Evolutionary conservation across 2,113 vertebrate species (phyloP).

Genomic region (Chiloscyllium plagiosum): DNA sequence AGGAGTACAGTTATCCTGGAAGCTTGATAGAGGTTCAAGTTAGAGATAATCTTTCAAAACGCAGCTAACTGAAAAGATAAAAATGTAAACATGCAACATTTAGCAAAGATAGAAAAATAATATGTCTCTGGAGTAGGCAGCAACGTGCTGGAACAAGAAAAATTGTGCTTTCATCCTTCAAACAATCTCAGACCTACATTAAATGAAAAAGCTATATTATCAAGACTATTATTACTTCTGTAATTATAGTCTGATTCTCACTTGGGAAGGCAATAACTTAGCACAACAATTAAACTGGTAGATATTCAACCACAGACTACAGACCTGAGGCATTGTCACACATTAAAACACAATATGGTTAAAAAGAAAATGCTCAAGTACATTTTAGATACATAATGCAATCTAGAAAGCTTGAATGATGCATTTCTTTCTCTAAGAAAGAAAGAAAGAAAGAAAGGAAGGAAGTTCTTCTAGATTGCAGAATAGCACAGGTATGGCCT

Average conservation of each 20-base stretch:
- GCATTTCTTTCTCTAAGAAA: too few relatives aligned
- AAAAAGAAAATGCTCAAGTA: too few relatives aligned
- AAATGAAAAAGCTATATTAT: not conserved
- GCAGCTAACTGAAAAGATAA: not conserved
- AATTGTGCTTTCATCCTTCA: not conserved
- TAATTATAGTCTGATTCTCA: not conserved
- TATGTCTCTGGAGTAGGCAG: not conserved
- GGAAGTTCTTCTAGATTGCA: not conserved
- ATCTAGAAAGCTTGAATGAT: too few relatives aligned
- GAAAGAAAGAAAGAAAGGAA: too few relatives aligned
- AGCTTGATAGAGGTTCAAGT: not conserved
- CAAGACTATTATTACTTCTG: not conserved
- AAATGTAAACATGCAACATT: not conserved
- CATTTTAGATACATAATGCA: too few relatives aligned
- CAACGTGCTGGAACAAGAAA: not conserved
- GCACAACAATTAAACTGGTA: not conserved
- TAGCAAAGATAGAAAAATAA: not conserved
- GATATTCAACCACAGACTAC: not conserved
- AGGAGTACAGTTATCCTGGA: not conserved
- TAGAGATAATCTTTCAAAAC: not conserved
- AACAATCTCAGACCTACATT: not conserved
- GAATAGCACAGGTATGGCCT: not conserved
- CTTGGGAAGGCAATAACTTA: not conserved
- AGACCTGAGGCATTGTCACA: not conserved
- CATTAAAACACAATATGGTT: not conserved